Evolutionary conservation across 1,140 invertebrate species (phyloP).

Genomic region (Pemphigus obesinymphae): DNA sequence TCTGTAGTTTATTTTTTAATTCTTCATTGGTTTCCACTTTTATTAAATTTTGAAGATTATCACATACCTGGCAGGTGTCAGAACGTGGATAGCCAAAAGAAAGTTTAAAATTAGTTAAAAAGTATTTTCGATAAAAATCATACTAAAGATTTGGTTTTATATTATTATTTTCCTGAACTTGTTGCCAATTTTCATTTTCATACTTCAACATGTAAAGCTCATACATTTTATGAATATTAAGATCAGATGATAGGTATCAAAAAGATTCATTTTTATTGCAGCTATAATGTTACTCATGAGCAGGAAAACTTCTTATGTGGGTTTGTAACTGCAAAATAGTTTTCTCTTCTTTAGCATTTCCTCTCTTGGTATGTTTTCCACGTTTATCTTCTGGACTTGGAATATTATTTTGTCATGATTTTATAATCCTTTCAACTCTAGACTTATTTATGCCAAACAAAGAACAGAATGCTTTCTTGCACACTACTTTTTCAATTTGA

Average conservation of each 20-base stretch:
- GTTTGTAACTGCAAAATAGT: background rate
- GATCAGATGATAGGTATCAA: background rate
- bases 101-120: background rate
- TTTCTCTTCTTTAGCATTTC: background rate
- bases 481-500: background rate
- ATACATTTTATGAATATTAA: background rate
- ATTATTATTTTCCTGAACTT: background rate
- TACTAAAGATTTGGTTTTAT: background rate
- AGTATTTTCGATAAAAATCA: background rate
- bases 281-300: background rate
- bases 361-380: background rate
- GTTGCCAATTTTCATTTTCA: background rate
- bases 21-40: background rate
- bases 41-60: slow-evolving; percentile 3
- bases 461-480: slow-evolving; percentile 6
- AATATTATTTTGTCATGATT: background rate
- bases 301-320: background rate
- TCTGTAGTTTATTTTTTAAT: background rate
- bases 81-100: slow-evolving; percentile 4
- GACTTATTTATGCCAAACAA: background rate
- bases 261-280: background rate
- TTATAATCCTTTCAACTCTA: background rate
- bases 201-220: background rate
- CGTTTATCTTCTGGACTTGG: slow-evolving; percentile 2
- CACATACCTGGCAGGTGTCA: no score